Base-by-base conservation (phyloP, 1,140 invertebrate species). In the Caenorhabditis brenneri region DNA sequence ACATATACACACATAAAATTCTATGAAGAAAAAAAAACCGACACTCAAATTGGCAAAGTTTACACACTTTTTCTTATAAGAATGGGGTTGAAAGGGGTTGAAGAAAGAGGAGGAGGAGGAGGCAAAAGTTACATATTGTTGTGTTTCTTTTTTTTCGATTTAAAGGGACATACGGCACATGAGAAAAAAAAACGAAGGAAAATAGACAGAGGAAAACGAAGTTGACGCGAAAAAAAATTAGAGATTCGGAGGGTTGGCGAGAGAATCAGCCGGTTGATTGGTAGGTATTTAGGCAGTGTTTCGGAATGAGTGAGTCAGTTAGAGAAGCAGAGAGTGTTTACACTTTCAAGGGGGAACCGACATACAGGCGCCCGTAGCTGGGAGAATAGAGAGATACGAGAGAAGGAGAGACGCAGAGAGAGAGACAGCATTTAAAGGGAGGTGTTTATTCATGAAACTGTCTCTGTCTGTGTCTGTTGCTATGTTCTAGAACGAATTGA, bases 271-370 rank as follows among this genome's bases (percentile, higher is more conserved):
- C 65, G 36, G 65, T 12, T 46, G 65, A 74, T 74, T 74, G 58
- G 24, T 19, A 58, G 29, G 4, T 46, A 16, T n/a, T n/a, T n/a
- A 46, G 42, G 16, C 10, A 46, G 7, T 9, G 24, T 58, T 6
- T n/a, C 5, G 10, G 55, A 58, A 10, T 58, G 60, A n/a, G 60
- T 7, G 29, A 12, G 65, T 16, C 4, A n/a, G 36, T 39, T 39
- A 74, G 65, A 74, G 65, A 74, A 74, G 19, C n/a, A 39, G 36
- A 74, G 65, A 46, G 36, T 74, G 65, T 74, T 74, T 74, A 74
- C 65, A 74, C 65, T 74, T 74, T 74, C 36, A 39, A 42, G 12
- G 31, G 7, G 29, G 16, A 24, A 65, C 49, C 58, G 58, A 65
- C 58, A 36, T n/a, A 19, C 31, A 36, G 58, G 58, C 58, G 58